Percentiles rank a stretch among this genome's conserved stretches.
phyloP scores from a whole-genome alignment of 1,140 invertebrate genomes.

The Aphis craccivora region DNA sequence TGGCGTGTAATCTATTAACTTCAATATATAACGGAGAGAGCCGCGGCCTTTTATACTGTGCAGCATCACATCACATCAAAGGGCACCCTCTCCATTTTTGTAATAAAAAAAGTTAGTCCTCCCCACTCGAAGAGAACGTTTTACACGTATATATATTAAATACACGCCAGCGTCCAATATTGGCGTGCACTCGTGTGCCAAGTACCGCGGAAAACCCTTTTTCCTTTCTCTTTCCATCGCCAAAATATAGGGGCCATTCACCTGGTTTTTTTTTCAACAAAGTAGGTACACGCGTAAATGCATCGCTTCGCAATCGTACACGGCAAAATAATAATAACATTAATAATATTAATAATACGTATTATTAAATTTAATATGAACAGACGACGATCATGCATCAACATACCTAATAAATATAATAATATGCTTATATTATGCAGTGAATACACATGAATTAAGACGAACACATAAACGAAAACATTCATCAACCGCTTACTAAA shows the following conservation, averaged over 20 bases:
- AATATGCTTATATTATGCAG: background rate
- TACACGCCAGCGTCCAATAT: background rate
- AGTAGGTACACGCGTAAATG: background rate
- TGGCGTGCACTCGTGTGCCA: constrained; percentile 5
- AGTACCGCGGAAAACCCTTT: constrained; percentile 35
- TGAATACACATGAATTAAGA: too few relatives aligned
- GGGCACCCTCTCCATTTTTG: constrained; percentile 49
- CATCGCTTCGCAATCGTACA: background rate
- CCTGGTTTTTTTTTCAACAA: constrained; percentile 21
- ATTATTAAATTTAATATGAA: too few relatives aligned
- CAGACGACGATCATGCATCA: background rate
- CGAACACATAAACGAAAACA: background rate
- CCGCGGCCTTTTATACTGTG: background rate
- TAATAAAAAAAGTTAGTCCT: constrained; percentile 50
- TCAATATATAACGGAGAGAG: constrained; percentile 25
- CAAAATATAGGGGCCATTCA: constrained; percentile 13
- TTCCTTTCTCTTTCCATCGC: background rate
- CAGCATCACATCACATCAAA: constrained; percentile 32
- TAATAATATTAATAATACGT: background rate
- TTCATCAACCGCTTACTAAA: background rate
- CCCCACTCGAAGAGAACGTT: constrained; percentile 5
- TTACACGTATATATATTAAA: constrained; percentile 19
- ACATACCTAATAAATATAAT: background rate
- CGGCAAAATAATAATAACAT: background rate
- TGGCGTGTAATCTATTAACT: constrained; percentile 56